Evolutionary conservation across 2,888 invertebrate species (phyloP).

Genomic region (Noctua fimbriata): DNA sequence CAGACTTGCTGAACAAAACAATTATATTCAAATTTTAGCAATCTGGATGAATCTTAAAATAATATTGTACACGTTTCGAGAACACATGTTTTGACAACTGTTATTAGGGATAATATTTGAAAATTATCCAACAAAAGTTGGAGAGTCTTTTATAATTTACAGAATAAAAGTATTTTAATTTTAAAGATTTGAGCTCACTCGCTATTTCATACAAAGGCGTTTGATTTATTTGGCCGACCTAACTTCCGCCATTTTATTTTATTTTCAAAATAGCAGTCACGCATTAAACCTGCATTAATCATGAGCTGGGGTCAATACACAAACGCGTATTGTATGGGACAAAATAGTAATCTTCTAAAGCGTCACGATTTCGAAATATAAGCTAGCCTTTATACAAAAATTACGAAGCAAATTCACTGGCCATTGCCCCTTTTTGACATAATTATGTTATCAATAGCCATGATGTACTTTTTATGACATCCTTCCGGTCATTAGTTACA

Average conservation of each 20-base stretch:
- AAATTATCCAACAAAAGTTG: background rate
- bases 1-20: background rate
- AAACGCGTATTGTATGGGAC: background rate
- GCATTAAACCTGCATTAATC: background rate
- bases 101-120: background rate
- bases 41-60: conserved; percentile 8
- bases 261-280: background rate
- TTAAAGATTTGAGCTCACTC: background rate
- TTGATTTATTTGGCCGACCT: background rate
- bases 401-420: background rate
- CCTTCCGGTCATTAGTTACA: background rate
- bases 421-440: background rate
- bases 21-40: background rate
- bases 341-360: background rate
- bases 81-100: background rate
- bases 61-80: background rate
- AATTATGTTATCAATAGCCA: background rate
- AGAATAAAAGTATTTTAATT: background rate
- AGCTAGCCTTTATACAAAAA: background rate
- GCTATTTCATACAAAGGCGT: background rate
- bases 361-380: background rate
- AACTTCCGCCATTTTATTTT: background rate
- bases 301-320: background rate
- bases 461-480: no score
- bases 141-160: background rate